A percentile compares a stretch with the other conserved stretches of the same genome.
Evolutionary conservation across 2,113 vertebrate species (phyloP).

Genomic region (Poecilia latipinna): DNA sequence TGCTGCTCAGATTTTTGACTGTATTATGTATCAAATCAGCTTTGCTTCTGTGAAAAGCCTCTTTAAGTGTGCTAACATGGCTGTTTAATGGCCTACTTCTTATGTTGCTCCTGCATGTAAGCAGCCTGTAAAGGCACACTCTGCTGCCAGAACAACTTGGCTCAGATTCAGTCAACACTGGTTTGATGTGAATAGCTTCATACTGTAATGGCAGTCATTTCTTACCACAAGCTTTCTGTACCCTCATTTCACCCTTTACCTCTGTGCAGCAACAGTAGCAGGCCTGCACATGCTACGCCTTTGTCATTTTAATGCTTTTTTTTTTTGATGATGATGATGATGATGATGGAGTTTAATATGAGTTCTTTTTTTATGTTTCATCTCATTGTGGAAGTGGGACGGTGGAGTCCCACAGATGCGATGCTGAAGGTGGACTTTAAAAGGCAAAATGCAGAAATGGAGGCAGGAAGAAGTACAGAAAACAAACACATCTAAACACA

Average conservation of each 20-base stretch:
- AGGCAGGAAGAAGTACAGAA: conserved; percentile 16
- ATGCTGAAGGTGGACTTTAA: conserved; percentile 64
- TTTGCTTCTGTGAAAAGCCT: conserved; percentile 27
- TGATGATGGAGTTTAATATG: conserved; percentile 18
- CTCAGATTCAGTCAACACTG: conserved; percentile 36
- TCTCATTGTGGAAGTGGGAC: conserved; percentile 6
- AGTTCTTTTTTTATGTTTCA: conserved; percentile 35
- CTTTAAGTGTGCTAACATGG: conserved; percentile 33
- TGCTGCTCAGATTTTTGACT: conserved; percentile 38
- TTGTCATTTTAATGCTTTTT: conserved; percentile 13
- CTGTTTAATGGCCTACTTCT: conserved; percentile 40
- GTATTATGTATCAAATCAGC: conserved; percentile 36
- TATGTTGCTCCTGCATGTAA: conserved; percentile 31
- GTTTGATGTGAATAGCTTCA: conserved; percentile 34
- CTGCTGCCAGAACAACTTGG: conserved; percentile 36
- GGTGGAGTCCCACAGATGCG: conserved; percentile 44
- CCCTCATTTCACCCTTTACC: conserved; percentile 16
- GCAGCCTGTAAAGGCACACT: conserved; percentile 32
- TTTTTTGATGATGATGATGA: neutral
- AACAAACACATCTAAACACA: conserved; percentile 29
- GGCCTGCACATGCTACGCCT: conserved; percentile 11
- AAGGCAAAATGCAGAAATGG: conserved; percentile 34
- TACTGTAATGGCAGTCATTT: conserved; percentile 31
- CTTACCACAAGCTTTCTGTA: conserved; percentile 12
- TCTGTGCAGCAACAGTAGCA: conserved; percentile 2